Conservation (phyloP, 2,797 vertebrate genomes). For the Anguilla marmorata region DNA sequence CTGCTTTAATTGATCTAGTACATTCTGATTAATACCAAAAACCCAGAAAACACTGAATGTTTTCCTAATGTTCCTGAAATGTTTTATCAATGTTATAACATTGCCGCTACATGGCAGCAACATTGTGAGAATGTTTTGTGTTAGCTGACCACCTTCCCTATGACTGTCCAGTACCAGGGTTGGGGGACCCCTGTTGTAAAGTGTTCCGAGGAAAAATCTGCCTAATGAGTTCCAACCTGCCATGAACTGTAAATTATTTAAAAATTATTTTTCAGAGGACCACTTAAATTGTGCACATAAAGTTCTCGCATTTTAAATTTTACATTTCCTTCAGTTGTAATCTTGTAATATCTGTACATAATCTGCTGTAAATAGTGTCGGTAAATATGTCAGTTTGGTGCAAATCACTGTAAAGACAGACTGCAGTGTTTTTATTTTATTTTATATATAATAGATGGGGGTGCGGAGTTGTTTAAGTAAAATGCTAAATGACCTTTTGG, state of each 20-base stretch:
- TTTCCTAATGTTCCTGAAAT: too few species aligned
- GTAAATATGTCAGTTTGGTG: slow-evolving; percentile 10
- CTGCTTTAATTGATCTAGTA: not conserved
- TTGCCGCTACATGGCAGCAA: too few species aligned
- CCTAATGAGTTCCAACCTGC: not conserved
- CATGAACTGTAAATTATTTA: not conserved
- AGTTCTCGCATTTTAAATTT: not conserved
- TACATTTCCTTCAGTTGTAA: not conserved
- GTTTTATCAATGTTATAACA: too few species aligned
- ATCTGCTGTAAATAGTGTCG: slow-evolving; percentile 2
- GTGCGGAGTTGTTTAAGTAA: not conserved
- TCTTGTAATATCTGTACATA: slow-evolving; percentile 7
- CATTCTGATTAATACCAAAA: not conserved
- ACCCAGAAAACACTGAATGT: too few species aligned
- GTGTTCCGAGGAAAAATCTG: not conserved
- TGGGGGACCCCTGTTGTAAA: not conserved
- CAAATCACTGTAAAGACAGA: not conserved
- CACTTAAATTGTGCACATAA: not conserved
- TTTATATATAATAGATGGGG: not conserved
- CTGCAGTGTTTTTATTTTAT: not conserved
- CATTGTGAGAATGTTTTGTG: too few species aligned
- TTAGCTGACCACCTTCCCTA: not conserved
- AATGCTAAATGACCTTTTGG: not conserved
- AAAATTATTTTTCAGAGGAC: not conserved
- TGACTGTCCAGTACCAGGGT: not conserved